Conservation (phyloP, 2,888 invertebrate genomes). For the Mesochorus sp. region DNA sequence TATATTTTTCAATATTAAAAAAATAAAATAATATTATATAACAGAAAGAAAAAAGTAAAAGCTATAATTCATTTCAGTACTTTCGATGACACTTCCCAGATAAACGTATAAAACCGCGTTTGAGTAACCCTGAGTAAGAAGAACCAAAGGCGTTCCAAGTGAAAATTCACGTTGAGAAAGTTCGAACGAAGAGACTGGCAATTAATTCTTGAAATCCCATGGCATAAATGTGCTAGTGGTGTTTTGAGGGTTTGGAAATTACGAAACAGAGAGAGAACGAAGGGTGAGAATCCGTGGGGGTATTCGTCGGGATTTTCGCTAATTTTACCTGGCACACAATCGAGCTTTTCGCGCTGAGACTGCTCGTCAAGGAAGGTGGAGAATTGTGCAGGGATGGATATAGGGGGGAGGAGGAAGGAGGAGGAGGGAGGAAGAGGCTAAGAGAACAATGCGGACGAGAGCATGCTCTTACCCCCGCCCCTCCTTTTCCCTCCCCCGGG, state of each 20-base stretch:
- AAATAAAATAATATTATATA: no score
- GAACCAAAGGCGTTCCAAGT: slow-evolving; percentile 8
- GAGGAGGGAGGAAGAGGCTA: neutral
- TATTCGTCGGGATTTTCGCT: slow-evolving; percentile 51
- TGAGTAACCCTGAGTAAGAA: no score
- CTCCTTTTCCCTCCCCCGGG: slow-evolving; percentile 19
- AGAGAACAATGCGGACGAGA: slow-evolving; percentile 50
- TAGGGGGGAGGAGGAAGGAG: slow-evolving; percentile 1
- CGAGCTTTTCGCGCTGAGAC: slow-evolving; percentile 40
- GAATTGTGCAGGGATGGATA: neutral
- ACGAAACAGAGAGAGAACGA: neutral
- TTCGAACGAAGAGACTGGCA: slow-evolving; percentile 38
- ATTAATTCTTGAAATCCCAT: slow-evolving; percentile 57
- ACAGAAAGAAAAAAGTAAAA: no score
- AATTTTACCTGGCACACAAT: slow-evolving; percentile 55
- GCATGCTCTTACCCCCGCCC: slow-evolving; percentile 35
- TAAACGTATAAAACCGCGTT: no score
- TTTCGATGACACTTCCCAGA: no score
- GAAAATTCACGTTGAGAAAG: slow-evolving; percentile 28
- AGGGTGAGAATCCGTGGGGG: slow-evolving; percentile 59
- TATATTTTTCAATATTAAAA: no score
- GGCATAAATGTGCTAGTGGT: slow-evolving; percentile 26
- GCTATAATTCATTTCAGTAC: no score
- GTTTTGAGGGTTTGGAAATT: slow-evolving; percentile 13
- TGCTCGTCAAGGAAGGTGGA: slow-evolving; percentile 3